Percentiles rank a stretch among this genome's conserved stretches.
Evolutionary conservation across 2,888 invertebrate genomes (phyloP).

Genomic region (Monochamus alternatus): DNA sequence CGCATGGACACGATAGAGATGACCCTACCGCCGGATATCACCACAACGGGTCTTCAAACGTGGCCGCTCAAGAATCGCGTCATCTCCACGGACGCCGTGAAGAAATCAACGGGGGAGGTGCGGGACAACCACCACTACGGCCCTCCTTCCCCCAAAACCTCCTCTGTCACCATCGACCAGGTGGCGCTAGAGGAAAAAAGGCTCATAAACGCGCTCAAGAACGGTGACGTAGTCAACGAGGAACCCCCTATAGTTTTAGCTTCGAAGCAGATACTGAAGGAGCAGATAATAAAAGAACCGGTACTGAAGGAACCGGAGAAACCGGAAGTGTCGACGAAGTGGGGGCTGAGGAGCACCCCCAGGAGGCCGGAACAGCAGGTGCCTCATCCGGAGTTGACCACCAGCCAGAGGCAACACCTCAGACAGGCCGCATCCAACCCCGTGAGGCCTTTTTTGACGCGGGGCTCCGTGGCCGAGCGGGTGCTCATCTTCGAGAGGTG

Average conservation of each 20-base stretch:
- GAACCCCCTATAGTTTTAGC: slow-evolving; percentile 65
- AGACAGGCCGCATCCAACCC: slow-evolving; percentile 75
- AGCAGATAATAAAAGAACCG: slow-evolving; percentile 53
- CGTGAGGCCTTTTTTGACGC: slow-evolving; percentile 87
- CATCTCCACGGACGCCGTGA: slow-evolving; percentile 68
- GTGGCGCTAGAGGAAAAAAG: slow-evolving; percentile 88
- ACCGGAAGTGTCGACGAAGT: slow-evolving; percentile 62
- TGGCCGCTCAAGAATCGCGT: slow-evolving; percentile 78
- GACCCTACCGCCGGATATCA: slow-evolving; percentile 77
- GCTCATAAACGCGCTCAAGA: slow-evolving; percentile 84
- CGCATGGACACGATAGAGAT: slow-evolving; percentile 78
- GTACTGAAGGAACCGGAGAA: slow-evolving; percentile 58
- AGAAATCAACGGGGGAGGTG: slow-evolving; percentile 62
- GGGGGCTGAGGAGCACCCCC: slow-evolving; percentile 67
- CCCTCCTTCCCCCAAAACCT: slow-evolving; percentile 48
- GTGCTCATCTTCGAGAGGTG: slow-evolving; percentile 93
- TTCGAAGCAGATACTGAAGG: slow-evolving; percentile 51
- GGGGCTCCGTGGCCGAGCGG: slow-evolving; percentile 92
- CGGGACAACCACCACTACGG: slow-evolving; percentile 40
- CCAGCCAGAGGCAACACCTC: slow-evolving; percentile 75
- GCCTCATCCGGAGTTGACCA: slow-evolving; percentile 80
- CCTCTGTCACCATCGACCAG: slow-evolving; percentile 66
- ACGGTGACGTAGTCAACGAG: slow-evolving; percentile 78
- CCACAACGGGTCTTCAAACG: slow-evolving; percentile 70
- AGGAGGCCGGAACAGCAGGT: slow-evolving; percentile 72